A percentile compares a stretch with the other conserved stretches of the same genome.
phyloP scores from a whole-genome alignment of 2,797 vertebrate genomes.

The Otolemur crassicaudatus region DNA sequence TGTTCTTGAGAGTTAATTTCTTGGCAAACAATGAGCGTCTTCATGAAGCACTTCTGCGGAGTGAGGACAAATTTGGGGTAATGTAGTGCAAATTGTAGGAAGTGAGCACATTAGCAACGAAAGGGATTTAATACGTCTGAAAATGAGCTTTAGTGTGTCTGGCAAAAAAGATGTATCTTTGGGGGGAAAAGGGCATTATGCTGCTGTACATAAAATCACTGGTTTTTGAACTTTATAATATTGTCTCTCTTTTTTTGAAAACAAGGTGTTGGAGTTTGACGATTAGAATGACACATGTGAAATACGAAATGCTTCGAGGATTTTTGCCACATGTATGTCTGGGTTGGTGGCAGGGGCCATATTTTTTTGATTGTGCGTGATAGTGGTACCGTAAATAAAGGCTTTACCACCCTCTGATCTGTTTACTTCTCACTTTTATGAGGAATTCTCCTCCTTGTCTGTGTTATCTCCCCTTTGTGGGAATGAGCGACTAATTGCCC shows the following conservation, averaged over 20 bases:
- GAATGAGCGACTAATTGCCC: background rate
- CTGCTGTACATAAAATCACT: slow-evolving; percentile 48
- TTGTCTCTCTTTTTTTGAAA: background rate
- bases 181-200: background rate
- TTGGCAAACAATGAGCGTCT: slow-evolving; percentile 75
- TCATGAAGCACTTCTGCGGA: slow-evolving; percentile 61
- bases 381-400: slow-evolving; percentile 10
- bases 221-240: background rate
- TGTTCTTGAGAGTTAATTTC: slow-evolving; percentile 75
- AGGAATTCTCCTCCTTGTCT: background rate
- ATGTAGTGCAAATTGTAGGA: slow-evolving; percentile 67
- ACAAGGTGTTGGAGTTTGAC: background rate
- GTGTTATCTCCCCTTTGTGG: background rate
- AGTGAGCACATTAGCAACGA: slow-evolving; percentile 62
- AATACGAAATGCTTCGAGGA: background rate
- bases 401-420: background rate
- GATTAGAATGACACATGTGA: background rate
- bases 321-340: background rate
- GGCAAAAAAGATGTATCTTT: slow-evolving; percentile 17
- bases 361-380: slow-evolving; percentile 18
- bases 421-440: background rate
- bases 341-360: background rate
- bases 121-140: slow-evolving; percentile 51
- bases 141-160: slow-evolving; percentile 48
- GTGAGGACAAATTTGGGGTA: slow-evolving; percentile 74